phyloP scores from a whole-genome alignment of 2,888 invertebrate genomes.

The Ferrisia virgata region DNA sequence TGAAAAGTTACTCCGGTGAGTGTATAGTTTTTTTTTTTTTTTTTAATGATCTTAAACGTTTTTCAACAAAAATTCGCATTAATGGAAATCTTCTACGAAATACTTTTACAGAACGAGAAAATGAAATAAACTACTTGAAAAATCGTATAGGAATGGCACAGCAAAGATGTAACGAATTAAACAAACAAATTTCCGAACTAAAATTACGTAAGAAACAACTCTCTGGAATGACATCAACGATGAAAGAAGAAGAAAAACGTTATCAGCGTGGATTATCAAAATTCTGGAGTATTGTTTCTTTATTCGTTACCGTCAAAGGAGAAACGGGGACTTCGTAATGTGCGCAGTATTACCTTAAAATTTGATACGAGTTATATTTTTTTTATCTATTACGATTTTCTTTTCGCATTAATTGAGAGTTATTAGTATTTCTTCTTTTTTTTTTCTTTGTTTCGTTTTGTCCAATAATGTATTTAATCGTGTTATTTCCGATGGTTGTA shows the following conservation, averaged over 20 bases:
- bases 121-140: conserved; percentile 53
- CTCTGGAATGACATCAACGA: background rate
- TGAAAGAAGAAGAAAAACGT: conserved; percentile 41
- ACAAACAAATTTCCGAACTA: background rate
- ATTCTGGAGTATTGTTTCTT: conserved; percentile 42
- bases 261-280: conserved; percentile 28
- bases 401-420: background rate
- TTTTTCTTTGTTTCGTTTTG: too few relatives aligned
- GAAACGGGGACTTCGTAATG: background rate
- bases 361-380: too few relatives aligned
- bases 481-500: background rate
- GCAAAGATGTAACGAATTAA: background rate
- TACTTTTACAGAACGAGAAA: conserved; percentile 54
- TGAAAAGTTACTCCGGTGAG: conserved; percentile 53
- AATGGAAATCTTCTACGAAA: too few relatives aligned
- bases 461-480: background rate
- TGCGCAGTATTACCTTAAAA: background rate
- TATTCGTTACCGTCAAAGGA: conserved; percentile 35
- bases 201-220: background rate
- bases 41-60: conserved; percentile 1
- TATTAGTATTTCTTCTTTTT: background rate
- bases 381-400: background rate
- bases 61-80: too few relatives aligned
- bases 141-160: background rate
- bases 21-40: too few relatives aligned